These are phyloP conservation scores for Anguilla marmorata DNA, from an alignment of 2,797 vertebrate genomes.

Conservation along the genomic window DNA sequence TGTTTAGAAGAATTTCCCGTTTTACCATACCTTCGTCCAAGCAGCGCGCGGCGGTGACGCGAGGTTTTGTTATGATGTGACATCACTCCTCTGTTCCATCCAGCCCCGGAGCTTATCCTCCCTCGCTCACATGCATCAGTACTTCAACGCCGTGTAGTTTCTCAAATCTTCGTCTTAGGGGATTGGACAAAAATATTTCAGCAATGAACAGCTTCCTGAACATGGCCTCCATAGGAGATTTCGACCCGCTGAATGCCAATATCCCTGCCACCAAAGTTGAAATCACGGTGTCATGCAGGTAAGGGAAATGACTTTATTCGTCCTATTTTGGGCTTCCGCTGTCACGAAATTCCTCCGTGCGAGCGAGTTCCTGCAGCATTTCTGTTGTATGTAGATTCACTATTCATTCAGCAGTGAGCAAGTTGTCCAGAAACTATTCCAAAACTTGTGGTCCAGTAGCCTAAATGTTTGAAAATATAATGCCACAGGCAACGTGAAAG, in stretches of 20 bases:
- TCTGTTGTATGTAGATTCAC: background rate
- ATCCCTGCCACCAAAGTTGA: conserved; percentile 96
- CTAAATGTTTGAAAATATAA: background rate
- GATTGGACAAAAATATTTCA: conserved; percentile 51
- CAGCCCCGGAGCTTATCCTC: conserved; percentile 22
- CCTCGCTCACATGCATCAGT: conserved; percentile 47
- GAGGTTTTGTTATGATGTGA: conserved; percentile 57
- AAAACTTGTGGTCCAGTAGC: conserved; percentile 1
- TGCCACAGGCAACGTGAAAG: background rate
- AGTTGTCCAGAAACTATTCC: conserved; percentile 4
- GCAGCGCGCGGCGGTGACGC: conserved; percentile 39
- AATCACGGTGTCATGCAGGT: conserved; percentile 96
- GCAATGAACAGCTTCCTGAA: conserved; percentile 77
- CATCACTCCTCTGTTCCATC: conserved; percentile 58
- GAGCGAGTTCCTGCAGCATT: background rate
- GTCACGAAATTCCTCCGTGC: background rate
- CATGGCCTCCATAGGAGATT: conserved; percentile 88
- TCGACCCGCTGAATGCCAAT: conserved; percentile 83
- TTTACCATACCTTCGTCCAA: conserved; percentile 31
- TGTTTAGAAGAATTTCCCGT: conserved; percentile 22
- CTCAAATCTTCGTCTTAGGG: conserved; percentile 39
- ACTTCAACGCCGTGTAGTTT: conserved; percentile 51
- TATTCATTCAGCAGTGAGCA: background rate
- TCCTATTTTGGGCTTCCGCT: conserved; percentile 2
- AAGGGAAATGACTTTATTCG: conserved; percentile 47